Percentiles rank a stretch among this genome's conserved stretches.
Evolutionary conservation across 2,888 invertebrate species (phyloP).

Genomic region (Lagria hirta): DNA sequence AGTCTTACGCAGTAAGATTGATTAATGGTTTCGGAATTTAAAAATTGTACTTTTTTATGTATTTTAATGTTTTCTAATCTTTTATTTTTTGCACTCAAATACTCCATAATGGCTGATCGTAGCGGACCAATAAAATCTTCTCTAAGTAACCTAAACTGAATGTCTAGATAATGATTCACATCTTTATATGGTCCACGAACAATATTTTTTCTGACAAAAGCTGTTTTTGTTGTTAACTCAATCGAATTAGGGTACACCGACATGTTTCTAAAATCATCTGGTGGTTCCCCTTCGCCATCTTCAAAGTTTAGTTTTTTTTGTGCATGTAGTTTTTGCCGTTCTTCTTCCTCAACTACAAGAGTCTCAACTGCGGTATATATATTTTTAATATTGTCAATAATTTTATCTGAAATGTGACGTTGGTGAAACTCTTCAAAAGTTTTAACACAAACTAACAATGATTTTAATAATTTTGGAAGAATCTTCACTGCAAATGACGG

Average conservation of each 20-base stretch:
- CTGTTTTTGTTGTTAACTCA: constrained; percentile 47
- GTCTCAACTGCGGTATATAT: constrained; percentile 36
- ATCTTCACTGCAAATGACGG: constrained; percentile 15
- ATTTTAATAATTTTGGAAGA: constrained; percentile 6
- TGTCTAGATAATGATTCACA: constrained; percentile 73
- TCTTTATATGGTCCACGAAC: constrained; percentile 63
- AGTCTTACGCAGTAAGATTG: constrained; percentile 31
- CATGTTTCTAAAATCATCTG: constrained; percentile 58
- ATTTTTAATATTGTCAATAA: too few species aligned
- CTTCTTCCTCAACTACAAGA: constrained; percentile 37
- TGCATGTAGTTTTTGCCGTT: constrained; percentile 18
- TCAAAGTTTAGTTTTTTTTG: constrained; percentile 41
- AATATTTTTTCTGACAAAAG: constrained; percentile 62
- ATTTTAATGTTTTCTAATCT: constrained; percentile 31
- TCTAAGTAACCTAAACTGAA: constrained; percentile 75
- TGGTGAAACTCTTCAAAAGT: too few species aligned
- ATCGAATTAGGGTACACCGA: constrained; percentile 58
- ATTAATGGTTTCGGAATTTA: constrained; percentile 28
- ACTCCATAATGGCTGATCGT: constrained; percentile 62
- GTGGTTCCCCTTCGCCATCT: constrained; percentile 55
- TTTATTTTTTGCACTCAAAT: constrained; percentile 19
- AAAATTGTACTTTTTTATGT: constrained; percentile 29
- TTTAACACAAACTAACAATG: too few species aligned
- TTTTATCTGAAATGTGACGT: too few species aligned
- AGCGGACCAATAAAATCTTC: constrained; percentile 80